phyloP scores from a whole-genome alignment of 30 jellyfish, hydroid and myxozoan species.

The Aurelia coerulea region DNA sequence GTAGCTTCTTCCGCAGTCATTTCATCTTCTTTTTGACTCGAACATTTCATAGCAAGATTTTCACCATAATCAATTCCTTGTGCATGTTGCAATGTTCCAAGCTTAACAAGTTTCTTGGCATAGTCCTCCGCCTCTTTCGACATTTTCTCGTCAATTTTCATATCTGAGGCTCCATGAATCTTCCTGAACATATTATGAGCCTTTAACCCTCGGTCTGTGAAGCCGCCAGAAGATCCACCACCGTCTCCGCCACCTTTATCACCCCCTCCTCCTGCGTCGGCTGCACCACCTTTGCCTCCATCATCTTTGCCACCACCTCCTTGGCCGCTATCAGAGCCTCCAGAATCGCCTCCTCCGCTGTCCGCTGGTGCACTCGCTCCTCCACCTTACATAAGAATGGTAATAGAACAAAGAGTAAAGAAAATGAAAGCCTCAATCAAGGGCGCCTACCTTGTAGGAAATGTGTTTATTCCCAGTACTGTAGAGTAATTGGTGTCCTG shows the following conservation, averaged over 20 bases:
- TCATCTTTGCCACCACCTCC: constrained; percentile 35
- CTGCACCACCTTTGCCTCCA: not conserved
- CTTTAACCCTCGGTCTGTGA: constrained; percentile 38
- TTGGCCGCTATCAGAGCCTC: constrained; percentile 52
- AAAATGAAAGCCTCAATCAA: no score
- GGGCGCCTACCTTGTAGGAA: no score
- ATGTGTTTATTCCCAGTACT: no score
- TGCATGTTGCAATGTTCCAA: constrained; percentile 38
- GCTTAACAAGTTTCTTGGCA: constrained; percentile 74
- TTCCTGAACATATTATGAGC: constrained; percentile 83
- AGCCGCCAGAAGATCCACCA: not conserved
- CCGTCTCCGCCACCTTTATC: no score
- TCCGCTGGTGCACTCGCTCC: not conserved
- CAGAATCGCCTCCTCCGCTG: constrained; percentile 27
- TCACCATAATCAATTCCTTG: constrained; percentile 72
- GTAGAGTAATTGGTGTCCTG: no score
- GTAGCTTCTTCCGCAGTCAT: constrained; percentile 98
- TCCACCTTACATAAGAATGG: no score
- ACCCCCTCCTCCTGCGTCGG: no score
- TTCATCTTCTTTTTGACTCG: constrained; percentile 51
- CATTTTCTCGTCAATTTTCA: constrained; percentile 51
- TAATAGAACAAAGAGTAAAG: no score
- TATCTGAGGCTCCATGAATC: constrained; percentile 57
- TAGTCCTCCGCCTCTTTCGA: constrained; percentile 68
- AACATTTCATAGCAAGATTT: constrained; percentile 86